Conservation (phyloP, 30 jellyfish, hydroid and myxozoan species). For the Hydractinia symbiolongicarpus region DNA sequence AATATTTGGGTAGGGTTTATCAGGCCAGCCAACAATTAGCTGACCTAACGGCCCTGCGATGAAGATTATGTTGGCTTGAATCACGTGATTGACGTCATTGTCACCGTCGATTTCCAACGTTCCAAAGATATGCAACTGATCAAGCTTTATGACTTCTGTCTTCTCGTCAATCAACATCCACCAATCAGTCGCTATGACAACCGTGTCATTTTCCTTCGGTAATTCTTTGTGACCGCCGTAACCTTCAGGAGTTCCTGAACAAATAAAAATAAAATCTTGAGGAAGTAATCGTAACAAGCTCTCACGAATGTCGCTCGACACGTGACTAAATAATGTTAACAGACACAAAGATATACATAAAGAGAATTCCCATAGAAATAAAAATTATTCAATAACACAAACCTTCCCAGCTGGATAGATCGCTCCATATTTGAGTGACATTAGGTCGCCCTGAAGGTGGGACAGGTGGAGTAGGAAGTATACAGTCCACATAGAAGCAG, state of each 20-base stretch:
- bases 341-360: too few relatives aligned
- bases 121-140: slow-evolving; percentile 65
- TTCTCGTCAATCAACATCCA: slow-evolving; percentile 18
- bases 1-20: slow-evolving; percentile 52
- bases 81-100: slow-evolving; percentile 40
- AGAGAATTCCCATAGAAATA: too few relatives aligned
- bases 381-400: too few relatives aligned
- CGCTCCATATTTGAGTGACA: slow-evolving; percentile 20
- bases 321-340: too few relatives aligned
- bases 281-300: too few relatives aligned
- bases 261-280: too few relatives aligned
- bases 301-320: too few relatives aligned
- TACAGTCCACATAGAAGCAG: slow-evolving; percentile 61
- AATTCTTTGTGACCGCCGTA: background rate
- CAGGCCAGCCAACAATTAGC: slow-evolving; percentile 79
- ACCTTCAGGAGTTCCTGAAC: slow-evolving; percentile 1
- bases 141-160: slow-evolving; percentile 19
- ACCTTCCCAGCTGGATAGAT: slow-evolving; percentile 6
- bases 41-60: slow-evolving; percentile 57
- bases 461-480: slow-evolving; percentile 92
- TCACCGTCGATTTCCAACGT: slow-evolving; percentile 50
- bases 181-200: slow-evolving; percentile 27
- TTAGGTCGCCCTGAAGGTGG: slow-evolving; percentile 57
- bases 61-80: slow-evolving; percentile 50
- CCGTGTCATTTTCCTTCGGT: slow-evolving; percentile 17